Evolutionary conservation across 2,888 invertebrate species (phyloP).

Genomic region (Prenolepis imparis): DNA sequence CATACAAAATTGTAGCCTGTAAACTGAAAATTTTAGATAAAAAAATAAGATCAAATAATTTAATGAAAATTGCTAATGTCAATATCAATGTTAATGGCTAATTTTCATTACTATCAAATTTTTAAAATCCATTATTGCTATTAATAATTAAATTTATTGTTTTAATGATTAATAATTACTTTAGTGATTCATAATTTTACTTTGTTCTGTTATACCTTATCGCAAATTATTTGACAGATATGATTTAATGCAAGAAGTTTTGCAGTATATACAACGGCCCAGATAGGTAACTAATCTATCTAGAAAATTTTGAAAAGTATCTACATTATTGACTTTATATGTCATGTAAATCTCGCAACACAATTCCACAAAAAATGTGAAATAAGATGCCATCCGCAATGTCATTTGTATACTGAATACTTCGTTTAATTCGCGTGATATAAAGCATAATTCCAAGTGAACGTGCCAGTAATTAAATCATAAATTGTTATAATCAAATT

Average conservation of each 20-base stretch:
- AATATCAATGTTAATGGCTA: background rate
- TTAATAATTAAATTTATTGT: too few species aligned
- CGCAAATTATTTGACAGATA: slow-evolving; percentile 14
- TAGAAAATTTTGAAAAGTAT: background rate
- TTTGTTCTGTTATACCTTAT: slow-evolving; percentile 22
- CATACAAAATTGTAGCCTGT: background rate
- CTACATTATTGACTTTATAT: background rate
- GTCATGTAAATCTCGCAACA: background rate
- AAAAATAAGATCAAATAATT: background rate
- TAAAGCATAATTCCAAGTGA: background rate
- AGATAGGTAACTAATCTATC: background rate
- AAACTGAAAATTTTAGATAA: background rate
- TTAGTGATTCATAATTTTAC: too few species aligned
- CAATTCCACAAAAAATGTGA: background rate
- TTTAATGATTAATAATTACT: background rate
- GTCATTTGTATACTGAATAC: slow-evolving; percentile 28
- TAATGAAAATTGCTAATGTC: background rate
- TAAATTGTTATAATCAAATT: background rate
- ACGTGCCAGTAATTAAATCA: slow-evolving; percentile 9
- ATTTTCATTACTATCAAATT: background rate
- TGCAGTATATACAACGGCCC: background rate
- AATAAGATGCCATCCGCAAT: slow-evolving; percentile 25
- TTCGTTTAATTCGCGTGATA: slow-evolving; percentile 26
- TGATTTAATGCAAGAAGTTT: slow-evolving; percentile 12
- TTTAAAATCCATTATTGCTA: background rate